These are phyloP conservation scores for Myiagra hebetior DNA, from an alignment of 2,113 vertebrate genomes.

Conservation along the genomic window DNA sequence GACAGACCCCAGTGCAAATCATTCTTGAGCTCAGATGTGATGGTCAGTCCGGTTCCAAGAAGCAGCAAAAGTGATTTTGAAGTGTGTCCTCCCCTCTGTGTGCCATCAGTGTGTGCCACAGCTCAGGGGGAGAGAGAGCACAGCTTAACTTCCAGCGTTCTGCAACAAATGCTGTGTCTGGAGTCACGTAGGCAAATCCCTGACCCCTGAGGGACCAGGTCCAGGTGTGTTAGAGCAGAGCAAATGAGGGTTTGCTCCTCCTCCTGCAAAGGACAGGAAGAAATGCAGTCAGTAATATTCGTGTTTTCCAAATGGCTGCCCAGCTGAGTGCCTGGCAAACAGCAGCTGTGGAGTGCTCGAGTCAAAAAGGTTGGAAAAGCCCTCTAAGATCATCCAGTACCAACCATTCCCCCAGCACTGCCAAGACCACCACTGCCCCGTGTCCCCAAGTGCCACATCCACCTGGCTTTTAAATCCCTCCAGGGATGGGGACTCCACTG, in stretches of 20 bases:
- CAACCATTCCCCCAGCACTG: not conserved
- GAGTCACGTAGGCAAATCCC: not conserved
- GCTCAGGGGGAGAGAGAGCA: not conserved
- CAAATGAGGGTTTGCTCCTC: not conserved
- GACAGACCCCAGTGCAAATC: not conserved
- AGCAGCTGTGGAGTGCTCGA: fast-evolving
- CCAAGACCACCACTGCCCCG: not conserved
- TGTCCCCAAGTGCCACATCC: not conserved
- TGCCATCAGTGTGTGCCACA: not conserved
- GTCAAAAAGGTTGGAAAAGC: not conserved
- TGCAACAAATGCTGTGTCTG: not conserved
- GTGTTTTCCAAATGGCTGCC: not conserved
- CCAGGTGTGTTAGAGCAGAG: not conserved
- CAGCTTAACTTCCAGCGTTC: fast-evolving
- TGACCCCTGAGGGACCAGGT: not conserved
- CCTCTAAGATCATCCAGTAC: not conserved
- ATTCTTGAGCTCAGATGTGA: not conserved
- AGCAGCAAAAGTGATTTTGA: not conserved
- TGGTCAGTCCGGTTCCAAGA: not conserved
- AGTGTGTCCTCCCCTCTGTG: not conserved
- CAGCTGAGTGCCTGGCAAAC: not conserved
- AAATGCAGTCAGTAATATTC: not conserved
- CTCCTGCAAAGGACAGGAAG: not conserved
- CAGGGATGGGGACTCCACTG: fast-evolving
- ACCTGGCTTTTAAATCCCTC: fast-evolving